phyloP scores from a whole-genome alignment of 2,888 invertebrate species.

The Cantharis rufa region DNA sequence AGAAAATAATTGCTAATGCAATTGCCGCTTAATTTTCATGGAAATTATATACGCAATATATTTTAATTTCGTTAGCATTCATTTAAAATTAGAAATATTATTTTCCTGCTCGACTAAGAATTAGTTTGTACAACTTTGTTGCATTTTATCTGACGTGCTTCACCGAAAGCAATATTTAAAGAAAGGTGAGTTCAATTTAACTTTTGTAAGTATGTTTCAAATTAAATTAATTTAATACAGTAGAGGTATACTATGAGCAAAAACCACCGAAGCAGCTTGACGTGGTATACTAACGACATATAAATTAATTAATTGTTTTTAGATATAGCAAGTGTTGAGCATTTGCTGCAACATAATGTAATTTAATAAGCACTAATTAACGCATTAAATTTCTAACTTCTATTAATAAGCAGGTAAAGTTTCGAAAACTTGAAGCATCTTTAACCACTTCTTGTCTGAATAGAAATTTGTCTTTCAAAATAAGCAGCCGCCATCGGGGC shows the following conservation, averaged over 20 bases:
- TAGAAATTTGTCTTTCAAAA: not conserved
- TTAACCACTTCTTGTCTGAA: not conserved
- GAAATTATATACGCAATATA: not conserved
- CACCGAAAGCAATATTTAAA: no score
- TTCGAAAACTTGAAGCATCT: not conserved
- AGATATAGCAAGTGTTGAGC: not conserved
- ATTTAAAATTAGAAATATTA: not conserved
- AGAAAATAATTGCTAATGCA: not conserved
- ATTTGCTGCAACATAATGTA: not conserved
- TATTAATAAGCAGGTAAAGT: not conserved
- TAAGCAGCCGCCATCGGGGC: not conserved
- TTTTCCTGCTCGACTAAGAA: not conserved
- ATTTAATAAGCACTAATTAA: not conserved
- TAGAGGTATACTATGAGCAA: conserved; percentile 4
- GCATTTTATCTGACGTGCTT: not conserved
- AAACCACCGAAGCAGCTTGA: conserved; percentile 16
- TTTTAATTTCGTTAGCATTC: not conserved
- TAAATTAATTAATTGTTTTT: conserved; percentile 14
- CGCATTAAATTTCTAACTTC: not conserved
- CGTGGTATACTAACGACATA: conserved; percentile 4
- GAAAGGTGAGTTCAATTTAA: no score
- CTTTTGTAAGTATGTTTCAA: no score
- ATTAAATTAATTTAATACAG: not conserved
- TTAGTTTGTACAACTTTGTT: not conserved
- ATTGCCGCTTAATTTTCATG: not conserved